A percentile compares a stretch with the other conserved stretches of the same genome.
phyloP scores from a whole-genome alignment of 2,888 invertebrate genomes.

The Nomada goodeniana region DNA sequence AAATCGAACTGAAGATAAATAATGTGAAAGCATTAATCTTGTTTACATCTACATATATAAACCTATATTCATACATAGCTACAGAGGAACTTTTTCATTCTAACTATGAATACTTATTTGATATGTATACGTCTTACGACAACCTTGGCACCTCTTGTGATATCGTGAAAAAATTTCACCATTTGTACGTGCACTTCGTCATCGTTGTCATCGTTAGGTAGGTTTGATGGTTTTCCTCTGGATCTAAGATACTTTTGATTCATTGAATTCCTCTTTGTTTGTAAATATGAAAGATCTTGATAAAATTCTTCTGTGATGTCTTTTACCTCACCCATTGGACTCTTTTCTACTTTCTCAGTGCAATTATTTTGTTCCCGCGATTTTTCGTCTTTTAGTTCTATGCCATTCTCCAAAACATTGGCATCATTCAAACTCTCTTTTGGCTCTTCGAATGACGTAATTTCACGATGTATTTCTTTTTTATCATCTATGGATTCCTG shows the following conservation, averaged over 20 bases:
- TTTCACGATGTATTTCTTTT: not conserved
- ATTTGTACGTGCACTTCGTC: constrained; percentile 74
- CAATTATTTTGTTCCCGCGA: not conserved
- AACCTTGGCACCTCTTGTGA: constrained; percentile 79
- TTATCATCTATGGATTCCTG: not conserved
- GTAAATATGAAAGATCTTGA: constrained; percentile 55
- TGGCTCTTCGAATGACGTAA: not conserved
- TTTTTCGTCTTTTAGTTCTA: not conserved
- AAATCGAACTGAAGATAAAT: constrained; percentile 21
- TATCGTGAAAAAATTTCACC: constrained; percentile 80
- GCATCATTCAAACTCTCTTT: not conserved
- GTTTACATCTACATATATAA: constrained; percentile 33
- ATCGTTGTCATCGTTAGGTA: constrained; percentile 23
- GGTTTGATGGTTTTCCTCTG: constrained; percentile 32
- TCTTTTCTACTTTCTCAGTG: constrained; percentile 38
- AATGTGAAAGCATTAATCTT: constrained; percentile 4
- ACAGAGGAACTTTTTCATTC: constrained; percentile 42
- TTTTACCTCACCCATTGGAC: constrained; percentile 47
- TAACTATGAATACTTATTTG: constrained; percentile 66
- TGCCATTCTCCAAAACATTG: not conserved
- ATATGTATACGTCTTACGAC: constrained; percentile 78
- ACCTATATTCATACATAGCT: not conserved
- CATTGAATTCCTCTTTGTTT: constrained; percentile 47
- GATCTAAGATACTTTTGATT: constrained; percentile 47
- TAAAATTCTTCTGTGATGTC: constrained; percentile 69